phyloP scores from a whole-genome alignment of 1,140 invertebrate genomes.

The Drosophila nigrodunni region DNA sequence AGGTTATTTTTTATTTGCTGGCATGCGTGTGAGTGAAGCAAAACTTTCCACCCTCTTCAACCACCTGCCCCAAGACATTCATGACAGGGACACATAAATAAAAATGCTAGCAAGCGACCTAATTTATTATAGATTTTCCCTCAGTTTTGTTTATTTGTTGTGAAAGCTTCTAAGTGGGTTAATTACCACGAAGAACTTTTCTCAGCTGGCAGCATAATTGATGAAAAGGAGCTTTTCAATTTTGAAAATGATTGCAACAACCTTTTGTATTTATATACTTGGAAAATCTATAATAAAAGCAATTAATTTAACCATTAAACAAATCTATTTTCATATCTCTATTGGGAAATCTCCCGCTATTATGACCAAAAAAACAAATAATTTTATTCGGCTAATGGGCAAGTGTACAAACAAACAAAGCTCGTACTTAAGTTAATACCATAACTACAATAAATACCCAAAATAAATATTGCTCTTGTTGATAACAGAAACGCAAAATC shows the following conservation, averaged over 20 bases:
- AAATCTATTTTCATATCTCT: background rate
- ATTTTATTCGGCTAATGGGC: background rate
- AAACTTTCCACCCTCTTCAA: slow-evolving; percentile 1
- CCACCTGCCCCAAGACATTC: background rate
- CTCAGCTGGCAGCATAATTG: slow-evolving; percentile 4
- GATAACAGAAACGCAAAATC: slow-evolving; percentile 56
- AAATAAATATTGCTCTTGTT: slow-evolving; percentile 59
- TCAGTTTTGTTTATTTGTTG: slow-evolving; percentile 1
- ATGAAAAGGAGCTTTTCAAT: slow-evolving; percentile 1
- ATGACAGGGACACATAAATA: slow-evolving; percentile 41
- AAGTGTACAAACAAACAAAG: slow-evolving; percentile 15
- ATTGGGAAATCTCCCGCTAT: slow-evolving; percentile 16
- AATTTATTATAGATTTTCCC: slow-evolving; percentile 38
- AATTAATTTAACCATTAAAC: background rate
- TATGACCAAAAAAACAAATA: slow-evolving; percentile 3
- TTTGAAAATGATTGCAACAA: background rate
- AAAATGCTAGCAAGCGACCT: slow-evolving; percentile 35
- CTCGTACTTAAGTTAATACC: slow-evolving; percentile 24
- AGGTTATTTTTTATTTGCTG: slow-evolving; percentile 33
- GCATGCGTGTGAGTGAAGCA: slow-evolving; percentile 18
- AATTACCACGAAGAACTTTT: slow-evolving; percentile 20
- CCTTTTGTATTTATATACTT: background rate
- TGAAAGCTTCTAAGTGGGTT: slow-evolving; percentile 24
- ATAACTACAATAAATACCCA: slow-evolving; percentile 44
- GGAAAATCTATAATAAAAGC: background rate